phyloP scores from a whole-genome alignment of 1,140 invertebrate species.

The Leucophenga varia region DNA sequence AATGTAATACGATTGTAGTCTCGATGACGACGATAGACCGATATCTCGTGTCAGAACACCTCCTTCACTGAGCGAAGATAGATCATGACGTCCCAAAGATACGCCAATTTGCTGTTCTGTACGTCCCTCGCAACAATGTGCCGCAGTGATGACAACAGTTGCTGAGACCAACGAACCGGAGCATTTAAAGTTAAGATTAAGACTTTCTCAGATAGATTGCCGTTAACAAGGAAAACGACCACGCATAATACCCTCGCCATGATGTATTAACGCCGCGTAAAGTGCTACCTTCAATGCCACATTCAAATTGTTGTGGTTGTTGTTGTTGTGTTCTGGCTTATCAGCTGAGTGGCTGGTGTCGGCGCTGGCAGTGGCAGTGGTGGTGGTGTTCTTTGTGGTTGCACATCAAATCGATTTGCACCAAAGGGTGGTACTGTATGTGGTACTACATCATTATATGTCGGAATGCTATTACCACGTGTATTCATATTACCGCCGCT shows the following conservation, averaged over 20 bases:
- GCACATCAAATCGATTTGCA: background rate
- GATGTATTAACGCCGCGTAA: conserved; percentile 22
- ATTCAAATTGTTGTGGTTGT: conserved; percentile 9
- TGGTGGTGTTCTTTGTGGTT: too few relatives aligned
- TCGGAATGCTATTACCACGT: too few relatives aligned
- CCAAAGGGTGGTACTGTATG: background rate
- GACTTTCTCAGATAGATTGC: conserved; percentile 58
- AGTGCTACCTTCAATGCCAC: conserved; percentile 25
- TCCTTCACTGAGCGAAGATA: conserved; percentile 47
- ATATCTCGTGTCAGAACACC: conserved; percentile 44
- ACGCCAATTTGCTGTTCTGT: conserved; percentile 37
- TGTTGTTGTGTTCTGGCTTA: background rate
- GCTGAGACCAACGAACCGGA: conserved; percentile 60
- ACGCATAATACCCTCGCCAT: conserved; percentile 56
- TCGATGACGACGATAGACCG: conserved; percentile 51
- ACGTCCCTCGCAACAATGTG: conserved; percentile 31
- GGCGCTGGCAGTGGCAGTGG: too few relatives aligned
- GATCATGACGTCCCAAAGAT: conserved; percentile 54
- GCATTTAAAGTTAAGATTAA: conserved; percentile 53
- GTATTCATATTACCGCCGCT: background rate
- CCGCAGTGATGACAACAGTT: conserved; percentile 58
- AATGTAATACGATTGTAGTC: conserved; percentile 39
- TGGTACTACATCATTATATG: too few relatives aligned
- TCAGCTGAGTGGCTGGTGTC: background rate
- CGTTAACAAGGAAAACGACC: conserved; percentile 71